Conservation (phyloP, 2,888 invertebrate genomes). For the Andricus quercusramuli region DNA sequence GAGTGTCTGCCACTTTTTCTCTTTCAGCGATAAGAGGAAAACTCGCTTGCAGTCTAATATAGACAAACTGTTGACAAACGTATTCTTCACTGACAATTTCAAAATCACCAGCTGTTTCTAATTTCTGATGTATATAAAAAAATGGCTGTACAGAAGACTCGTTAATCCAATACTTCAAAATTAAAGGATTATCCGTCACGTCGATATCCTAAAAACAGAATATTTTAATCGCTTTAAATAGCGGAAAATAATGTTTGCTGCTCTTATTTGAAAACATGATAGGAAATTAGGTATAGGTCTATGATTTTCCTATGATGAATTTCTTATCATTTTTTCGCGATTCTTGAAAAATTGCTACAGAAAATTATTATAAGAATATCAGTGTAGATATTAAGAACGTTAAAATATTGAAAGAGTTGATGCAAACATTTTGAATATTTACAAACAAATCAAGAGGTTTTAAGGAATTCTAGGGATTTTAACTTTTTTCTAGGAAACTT, state of each 20-base stretch:
- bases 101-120: slow-evolving; percentile 83
- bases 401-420: no score
- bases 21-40: slow-evolving; percentile 84
- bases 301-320: no score
- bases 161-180: slow-evolving; percentile 82
- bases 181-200: slow-evolving; percentile 89
- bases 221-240: neutral
- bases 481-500: no score
- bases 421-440: no score
- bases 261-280: neutral
- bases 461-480: no score
- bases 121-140: slow-evolving; percentile 86
- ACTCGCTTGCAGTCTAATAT: slow-evolving; percentile 85
- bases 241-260: neutral
- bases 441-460: no score
- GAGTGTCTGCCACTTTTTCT: slow-evolving; percentile 79
- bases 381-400: no score
- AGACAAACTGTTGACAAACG: slow-evolving; percentile 85
- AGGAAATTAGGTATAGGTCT: no score
- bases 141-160: slow-evolving; percentile 83
- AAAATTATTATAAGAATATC: no score
- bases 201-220: slow-evolving; percentile 82
- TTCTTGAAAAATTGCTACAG: no score
- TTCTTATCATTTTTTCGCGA: no score
- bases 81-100: slow-evolving; percentile 83